phyloP scores from a whole-genome alignment of 2,113 vertebrate species.

The Callaeas wilsoni region DNA sequence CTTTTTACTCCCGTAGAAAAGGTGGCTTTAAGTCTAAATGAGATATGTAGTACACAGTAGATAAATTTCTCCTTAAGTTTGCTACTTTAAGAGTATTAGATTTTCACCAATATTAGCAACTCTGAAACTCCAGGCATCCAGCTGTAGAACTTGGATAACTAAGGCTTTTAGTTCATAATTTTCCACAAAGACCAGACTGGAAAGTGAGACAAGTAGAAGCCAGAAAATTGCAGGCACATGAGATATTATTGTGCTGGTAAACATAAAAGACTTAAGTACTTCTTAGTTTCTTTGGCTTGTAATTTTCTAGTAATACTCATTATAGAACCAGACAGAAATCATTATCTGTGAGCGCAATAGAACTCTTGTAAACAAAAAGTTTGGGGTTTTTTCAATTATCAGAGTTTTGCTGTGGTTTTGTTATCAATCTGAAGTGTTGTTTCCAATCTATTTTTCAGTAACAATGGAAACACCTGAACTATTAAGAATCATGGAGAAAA shows the following conservation, averaged over 20 bases:
- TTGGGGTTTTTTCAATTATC: neutral
- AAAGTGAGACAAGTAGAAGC: neutral
- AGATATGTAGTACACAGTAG: neutral
- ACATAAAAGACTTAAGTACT: neutral
- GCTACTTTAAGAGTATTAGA: neutral
- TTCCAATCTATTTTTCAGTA: neutral
- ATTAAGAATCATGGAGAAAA: neutral
- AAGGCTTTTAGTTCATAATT: neutral
- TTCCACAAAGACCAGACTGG: neutral
- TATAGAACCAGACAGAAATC: neutral
- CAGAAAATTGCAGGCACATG: neutral
- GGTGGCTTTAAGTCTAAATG: fast-evolving
- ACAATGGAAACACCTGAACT: neutral
- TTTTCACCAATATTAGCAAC: neutral
- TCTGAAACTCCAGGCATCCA: neutral
- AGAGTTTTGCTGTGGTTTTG: neutral
- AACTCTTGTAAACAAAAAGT: neutral
- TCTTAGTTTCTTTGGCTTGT: neutral
- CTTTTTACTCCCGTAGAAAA: neutral
- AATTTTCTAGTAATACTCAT: neutral
- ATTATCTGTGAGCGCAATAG: neutral
- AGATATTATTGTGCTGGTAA: neutral
- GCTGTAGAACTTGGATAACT: neutral
- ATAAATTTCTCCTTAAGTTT: neutral
- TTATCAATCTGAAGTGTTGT: neutral